Base-by-base conservation (phyloP, 2,113 vertebrate genomes). In the Sinocyclocheilus grahami region DNA sequence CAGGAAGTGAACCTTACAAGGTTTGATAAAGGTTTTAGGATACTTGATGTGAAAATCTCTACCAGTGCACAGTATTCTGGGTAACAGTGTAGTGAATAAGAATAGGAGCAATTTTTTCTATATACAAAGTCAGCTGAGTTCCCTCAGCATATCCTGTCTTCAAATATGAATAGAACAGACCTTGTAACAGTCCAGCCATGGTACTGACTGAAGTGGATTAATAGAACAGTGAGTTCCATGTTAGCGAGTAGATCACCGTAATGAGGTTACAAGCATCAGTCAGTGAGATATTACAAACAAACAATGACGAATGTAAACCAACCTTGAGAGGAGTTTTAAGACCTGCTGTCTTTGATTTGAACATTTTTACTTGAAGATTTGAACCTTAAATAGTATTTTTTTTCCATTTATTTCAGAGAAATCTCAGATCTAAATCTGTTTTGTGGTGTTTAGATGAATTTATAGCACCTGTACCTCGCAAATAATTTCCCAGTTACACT, bases 391-490 rank as follows among this genome's bases (percentile, higher is more conserved):
- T 75, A 58, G 74, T 81, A 53, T 63, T 65, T 33, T 48, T 37
- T 33, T 4, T 2, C 37, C 84, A 33, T 82, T 63, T 63, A 58
- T 87, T 42, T 89, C 16, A 71, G 14, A 48, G 86, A 75, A 88
- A 91, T 27, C 27, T 27, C 27, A 86, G 82, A 62, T 78, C 83
- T 89, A 78, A 83, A 85, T 74, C 75, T 83, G 58, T 67, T 71
- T 85, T 83, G 67, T 83, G 65, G 72, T 84, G 30, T 77, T 78
- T 72, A 85, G 80, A 87, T 72, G 83, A 82, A 90, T 75, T 72
- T 91, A 89, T 93, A 92, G 92, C 93, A 94, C 89, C 82, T 92
- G 89, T 93, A 92, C 88, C 84, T 92, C 90, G 88, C 85, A 92
- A 24, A 88, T 86, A 87, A 90, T 91, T 75, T 87, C 90, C 7